Percentiles rank a stretch among this genome's conserved stretches.
These are phyloP conservation scores for Erythrocebus patas DNA, from an alignment of 2,113 vertebrate species.

Conservation along the genomic window DNA sequence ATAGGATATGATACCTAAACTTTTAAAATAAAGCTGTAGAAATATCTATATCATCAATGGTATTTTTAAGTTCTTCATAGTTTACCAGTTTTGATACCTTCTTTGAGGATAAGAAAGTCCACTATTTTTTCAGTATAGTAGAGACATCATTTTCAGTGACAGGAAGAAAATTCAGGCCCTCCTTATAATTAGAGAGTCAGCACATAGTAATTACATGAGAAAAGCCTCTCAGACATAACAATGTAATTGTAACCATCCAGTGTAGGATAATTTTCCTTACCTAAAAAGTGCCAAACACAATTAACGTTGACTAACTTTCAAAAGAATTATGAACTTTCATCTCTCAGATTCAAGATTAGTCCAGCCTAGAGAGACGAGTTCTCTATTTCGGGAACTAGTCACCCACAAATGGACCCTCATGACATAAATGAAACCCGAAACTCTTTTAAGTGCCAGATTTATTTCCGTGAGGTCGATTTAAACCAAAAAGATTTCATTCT, in stretches of 20 bases:
- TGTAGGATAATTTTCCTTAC: constrained; percentile 1
- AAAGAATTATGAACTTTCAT: background rate
- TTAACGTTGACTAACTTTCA: background rate
- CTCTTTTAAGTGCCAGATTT: background rate
- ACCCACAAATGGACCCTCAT: background rate
- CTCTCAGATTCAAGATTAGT: background rate
- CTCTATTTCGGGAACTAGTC: background rate
- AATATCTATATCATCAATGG: background rate
- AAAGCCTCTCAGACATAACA: constrained; percentile 42
- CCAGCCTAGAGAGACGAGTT: background rate
- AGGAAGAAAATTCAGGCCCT: background rate
- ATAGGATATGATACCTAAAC: background rate
- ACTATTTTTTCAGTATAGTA: background rate
- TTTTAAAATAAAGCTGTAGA: constrained; percentile 1
- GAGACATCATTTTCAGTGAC: background rate
- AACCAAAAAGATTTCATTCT: background rate
- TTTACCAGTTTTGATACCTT: background rate
- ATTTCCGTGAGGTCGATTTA: constrained; percentile 14
- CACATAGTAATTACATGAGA: background rate
- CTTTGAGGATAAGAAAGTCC: constrained; percentile 13
- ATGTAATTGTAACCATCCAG: background rate
- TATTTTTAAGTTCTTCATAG: background rate
- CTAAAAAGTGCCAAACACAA: constrained; percentile 35
- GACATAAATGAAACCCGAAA: background rate
- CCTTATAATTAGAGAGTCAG: constrained; percentile 10